Evolutionary conservation across 2,113 vertebrate species (phyloP).

Genomic region (Scopus umbretta): DNA sequence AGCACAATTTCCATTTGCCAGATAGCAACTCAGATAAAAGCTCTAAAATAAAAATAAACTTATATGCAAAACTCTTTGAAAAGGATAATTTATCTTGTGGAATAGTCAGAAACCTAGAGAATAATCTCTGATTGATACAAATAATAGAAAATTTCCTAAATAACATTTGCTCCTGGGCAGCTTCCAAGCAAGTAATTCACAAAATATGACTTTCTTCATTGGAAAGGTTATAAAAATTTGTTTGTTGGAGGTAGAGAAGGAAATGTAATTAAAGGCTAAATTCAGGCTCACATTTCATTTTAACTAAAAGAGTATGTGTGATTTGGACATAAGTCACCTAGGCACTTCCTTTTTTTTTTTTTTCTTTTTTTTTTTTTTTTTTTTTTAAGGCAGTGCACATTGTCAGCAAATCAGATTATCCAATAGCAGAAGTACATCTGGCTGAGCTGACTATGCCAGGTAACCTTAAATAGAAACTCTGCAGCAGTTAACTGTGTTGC

Average conservation of each 20-base stretch:
- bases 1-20: slow-evolving; percentile 39
- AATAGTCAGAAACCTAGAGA: neutral
- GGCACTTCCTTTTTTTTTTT: slow-evolving; percentile 57
- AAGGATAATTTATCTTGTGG: slow-evolving; percentile 15
- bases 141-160: slow-evolving; percentile 72
- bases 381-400: slow-evolving; percentile 56
- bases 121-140: slow-evolving; percentile 55
- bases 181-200: slow-evolving; percentile 70
- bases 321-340: slow-evolving; percentile 79
- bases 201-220: slow-evolving; percentile 72
- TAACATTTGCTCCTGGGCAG: slow-evolving; percentile 55
- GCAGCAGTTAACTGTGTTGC: slow-evolving; percentile 64
- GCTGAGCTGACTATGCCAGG: slow-evolving; percentile 67
- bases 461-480: slow-evolving; percentile 76
- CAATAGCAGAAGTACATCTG: slow-evolving; percentile 74
- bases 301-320: slow-evolving; percentile 76
- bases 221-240: slow-evolving; percentile 74
- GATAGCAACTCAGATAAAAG: slow-evolving; percentile 35
- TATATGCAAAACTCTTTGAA: neutral
- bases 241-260: slow-evolving; percentile 75
- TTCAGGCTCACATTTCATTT: slow-evolving; percentile 74
- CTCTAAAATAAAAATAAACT: slow-evolving; percentile 23
- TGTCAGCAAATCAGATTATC: slow-evolving; percentile 76
- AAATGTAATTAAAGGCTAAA: slow-evolving; percentile 81
- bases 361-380: neutral